Evolutionary conservation across 1,140 invertebrate genomes (phyloP).

Genomic region (Cyclina sinensis): DNA sequence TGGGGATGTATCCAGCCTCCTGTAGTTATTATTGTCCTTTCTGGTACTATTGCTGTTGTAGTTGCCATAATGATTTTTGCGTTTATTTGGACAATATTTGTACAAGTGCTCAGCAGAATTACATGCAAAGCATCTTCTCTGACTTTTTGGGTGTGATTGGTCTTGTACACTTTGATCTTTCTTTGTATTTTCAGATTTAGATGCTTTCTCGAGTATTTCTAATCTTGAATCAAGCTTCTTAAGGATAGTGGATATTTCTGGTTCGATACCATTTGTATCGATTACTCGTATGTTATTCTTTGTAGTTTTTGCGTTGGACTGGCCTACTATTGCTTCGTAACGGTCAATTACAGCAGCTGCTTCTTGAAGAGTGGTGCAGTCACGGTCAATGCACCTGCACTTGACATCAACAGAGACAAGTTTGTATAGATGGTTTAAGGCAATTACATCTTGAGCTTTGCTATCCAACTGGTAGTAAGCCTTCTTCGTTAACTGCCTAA

Average conservation of each 20-base stretch:
- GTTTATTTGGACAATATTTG: conserved; percentile 13
- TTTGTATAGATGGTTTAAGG: neutral
- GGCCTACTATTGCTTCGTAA: conserved; percentile 45
- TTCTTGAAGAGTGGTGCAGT: conserved; percentile 4
- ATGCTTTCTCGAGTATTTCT: neutral
- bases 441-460: conserved; percentile 28
- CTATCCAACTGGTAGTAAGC: conserved; percentile 27
- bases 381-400: conserved; percentile 25
- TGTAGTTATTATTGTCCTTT: too few species aligned
- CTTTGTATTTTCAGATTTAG: too few species aligned
- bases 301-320: neutral
- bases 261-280: neutral
- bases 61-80: neutral
- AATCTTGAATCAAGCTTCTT: neutral
- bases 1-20: too few species aligned
- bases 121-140: neutral
- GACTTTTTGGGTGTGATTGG: neutral
- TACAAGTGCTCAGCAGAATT: conserved; percentile 1
- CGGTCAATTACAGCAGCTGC: too few species aligned
- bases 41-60: neutral
- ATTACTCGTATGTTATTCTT: too few species aligned
- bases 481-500: conserved; percentile 38
- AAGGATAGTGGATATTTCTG: neutral
- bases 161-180: too few species aligned
- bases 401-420: conserved; percentile 45